These are phyloP conservation scores for Trogon surrucura DNA, from an alignment of 2,113 vertebrate genomes.

Conservation along the genomic window DNA sequence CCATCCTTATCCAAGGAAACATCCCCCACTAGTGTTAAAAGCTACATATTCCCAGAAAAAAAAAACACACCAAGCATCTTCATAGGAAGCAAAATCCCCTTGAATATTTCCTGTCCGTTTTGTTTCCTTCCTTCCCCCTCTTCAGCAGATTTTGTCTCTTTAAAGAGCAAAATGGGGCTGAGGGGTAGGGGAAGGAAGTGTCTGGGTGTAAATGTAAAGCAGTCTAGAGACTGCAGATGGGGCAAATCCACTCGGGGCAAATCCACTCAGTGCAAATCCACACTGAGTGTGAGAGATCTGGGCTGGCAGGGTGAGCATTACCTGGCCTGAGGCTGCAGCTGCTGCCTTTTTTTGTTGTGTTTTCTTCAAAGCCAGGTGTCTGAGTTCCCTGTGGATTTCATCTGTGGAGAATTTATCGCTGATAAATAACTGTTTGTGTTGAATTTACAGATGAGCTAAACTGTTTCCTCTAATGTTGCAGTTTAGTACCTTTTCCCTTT, in stretches of 20 bases:
- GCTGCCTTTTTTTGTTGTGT: not conserved
- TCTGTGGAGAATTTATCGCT: conserved; percentile 17
- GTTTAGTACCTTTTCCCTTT: conserved; percentile 40
- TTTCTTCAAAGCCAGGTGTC: conserved; percentile 1
- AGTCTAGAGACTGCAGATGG: not conserved
- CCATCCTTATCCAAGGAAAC: not conserved
- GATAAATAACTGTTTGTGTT: conserved; percentile 46
- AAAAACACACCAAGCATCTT: not conserved
- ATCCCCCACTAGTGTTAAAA: not conserved
- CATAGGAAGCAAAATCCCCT: not conserved
- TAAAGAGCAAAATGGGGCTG: not conserved
- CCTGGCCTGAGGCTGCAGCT: not conserved
- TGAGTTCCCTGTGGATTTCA: not conserved
- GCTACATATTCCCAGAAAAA: not conserved
- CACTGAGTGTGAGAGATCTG: not conserved
- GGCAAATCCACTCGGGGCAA: not conserved
- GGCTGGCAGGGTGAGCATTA: not conserved
- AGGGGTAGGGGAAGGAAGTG: not conserved
- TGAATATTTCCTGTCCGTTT: not conserved
- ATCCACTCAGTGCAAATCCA: not conserved
- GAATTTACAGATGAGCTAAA: conserved; percentile 49
- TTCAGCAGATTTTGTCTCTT: not conserved
- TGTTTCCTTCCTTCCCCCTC: not conserved
- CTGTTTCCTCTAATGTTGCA: conserved; percentile 32
- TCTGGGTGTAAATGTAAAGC: not conserved